Conservation (phyloP, 2,888 invertebrate species). For the Scaeva pyrastri region DNA sequence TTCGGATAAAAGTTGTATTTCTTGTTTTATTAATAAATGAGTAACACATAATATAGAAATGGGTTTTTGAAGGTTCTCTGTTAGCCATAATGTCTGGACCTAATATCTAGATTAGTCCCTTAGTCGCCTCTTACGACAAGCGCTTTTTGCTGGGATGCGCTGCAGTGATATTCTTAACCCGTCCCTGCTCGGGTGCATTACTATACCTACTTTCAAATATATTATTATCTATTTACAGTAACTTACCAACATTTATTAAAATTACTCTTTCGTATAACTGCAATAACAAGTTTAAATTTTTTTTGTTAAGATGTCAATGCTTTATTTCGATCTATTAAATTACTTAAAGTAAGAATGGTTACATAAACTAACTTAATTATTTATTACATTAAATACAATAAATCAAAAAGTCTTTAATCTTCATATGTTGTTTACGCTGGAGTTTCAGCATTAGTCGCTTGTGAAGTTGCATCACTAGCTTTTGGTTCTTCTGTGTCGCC, state of each 20-base stretch:
- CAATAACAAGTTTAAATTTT: not conserved
- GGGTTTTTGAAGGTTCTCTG: too few relatives aligned
- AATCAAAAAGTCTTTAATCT: not conserved
- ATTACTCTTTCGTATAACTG: too few relatives aligned
- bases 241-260: too few relatives aligned
- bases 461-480: conserved; percentile 81
- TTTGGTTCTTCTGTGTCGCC: conserved; percentile 82
- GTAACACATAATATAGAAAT: too few relatives aligned
- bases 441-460: conserved; percentile 81
- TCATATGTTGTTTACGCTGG: conserved; percentile 84
- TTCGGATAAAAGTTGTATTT: too few relatives aligned
- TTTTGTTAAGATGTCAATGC: conserved; percentile 24
- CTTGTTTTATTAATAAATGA: too few relatives aligned
- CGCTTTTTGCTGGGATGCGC: conserved; percentile 14
- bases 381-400: not conserved
- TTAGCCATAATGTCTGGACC: too few relatives aligned
- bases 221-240: too few relatives aligned
- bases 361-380: not conserved
- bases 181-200: conserved; percentile 20
- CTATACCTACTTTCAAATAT: too few relatives aligned
- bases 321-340: not conserved
- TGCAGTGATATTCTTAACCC: conserved; percentile 23
- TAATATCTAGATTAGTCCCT: not conserved
- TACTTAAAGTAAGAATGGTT: conserved; percentile 22
- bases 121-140: conserved; percentile 26